A percentile compares a stretch with the other conserved stretches of the same genome.
phyloP scores from a whole-genome alignment of 1,140 invertebrate species.

The Lepidurus couesii region DNA sequence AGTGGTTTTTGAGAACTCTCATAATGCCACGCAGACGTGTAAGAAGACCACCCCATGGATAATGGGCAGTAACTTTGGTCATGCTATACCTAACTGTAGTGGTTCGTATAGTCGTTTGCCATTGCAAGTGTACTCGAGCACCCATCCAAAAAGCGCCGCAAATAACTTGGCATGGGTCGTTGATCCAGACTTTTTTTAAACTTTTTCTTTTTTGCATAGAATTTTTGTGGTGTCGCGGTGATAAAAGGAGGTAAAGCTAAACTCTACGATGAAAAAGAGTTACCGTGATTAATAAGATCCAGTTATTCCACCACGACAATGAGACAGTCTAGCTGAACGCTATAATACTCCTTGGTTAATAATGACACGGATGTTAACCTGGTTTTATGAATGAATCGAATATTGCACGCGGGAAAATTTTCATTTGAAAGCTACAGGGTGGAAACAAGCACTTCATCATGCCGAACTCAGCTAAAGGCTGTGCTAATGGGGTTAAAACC shows the following conservation, averaged over 20 bases:
- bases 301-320: neutral
- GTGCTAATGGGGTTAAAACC: neutral
- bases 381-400: slow-evolving; percentile 7
- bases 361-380: neutral
- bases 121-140: neutral
- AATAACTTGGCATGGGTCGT: slow-evolving; percentile 12
- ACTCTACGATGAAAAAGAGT: neutral
- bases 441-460: neutral
- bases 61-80: slow-evolving; percentile 9
- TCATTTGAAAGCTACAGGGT: neutral
- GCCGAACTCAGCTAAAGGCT: neutral
- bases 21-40: slow-evolving; percentile 5
- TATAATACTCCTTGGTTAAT: neutral
- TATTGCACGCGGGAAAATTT: neutral
- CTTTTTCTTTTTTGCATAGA: neutral
- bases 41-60: slow-evolving; percentile 18
- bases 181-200: neutral
- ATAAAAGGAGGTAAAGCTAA: neutral
- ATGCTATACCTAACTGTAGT: slow-evolving; percentile 15
- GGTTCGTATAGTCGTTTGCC: neutral
- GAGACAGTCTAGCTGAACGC: neutral
- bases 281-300: neutral
- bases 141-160: neutral
- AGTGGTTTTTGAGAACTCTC: neutral
- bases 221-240: neutral